Evolutionary conservation across 2,888 invertebrate species (phyloP), one percentile per base, ranked within the genome.

Genomic region (Caradrina clavipalpis): DNA sequence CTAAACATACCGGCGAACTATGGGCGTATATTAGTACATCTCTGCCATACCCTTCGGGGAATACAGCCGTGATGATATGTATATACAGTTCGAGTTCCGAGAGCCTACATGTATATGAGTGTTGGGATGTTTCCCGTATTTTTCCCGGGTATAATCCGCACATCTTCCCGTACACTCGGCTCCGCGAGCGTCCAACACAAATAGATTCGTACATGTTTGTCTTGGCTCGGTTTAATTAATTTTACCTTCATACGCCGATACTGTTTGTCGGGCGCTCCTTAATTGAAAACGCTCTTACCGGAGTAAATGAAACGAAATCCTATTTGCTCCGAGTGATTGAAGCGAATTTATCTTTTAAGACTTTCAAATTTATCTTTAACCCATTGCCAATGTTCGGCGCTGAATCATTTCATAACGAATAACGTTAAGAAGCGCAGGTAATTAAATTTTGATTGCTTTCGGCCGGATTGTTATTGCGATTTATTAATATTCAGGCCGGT

Each of bases 201-300:
- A 94, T 93, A 94, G 92, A 94, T 91, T 89, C 92, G 92, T 92
- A 92, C 92, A 94, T 95, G 94, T 96, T 95, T 96, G 95, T 95
- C 95, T 96, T 95, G 93, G 92, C 90, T 91, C 89, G 90, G 93
- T 94, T 95, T 95, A 95, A 95, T 95, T 95, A 95, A 96, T 96
- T 94, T 95, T 94, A 96, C 95, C 95, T 95, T 95, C 95, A 95
- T 95, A 96, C 94, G 92, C 93, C 94, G 94, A 95, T 95, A 96
- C 94, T 94, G 95, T 94, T 95, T 94, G 94, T 91, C 92, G 93
- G 93, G 92, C 90, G 91, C 88, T 93, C 92, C 94, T 94, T 96
- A 95, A 96, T 96, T 95, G 95, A 94, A 96, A 96, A 94, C 94
- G 93, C 94, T 95, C 94, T 94, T 93, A 92, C 91, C 90, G 92